phyloP scores from a whole-genome alignment of 2,888 invertebrate genomes.

The Nomada goodeniana region DNA sequence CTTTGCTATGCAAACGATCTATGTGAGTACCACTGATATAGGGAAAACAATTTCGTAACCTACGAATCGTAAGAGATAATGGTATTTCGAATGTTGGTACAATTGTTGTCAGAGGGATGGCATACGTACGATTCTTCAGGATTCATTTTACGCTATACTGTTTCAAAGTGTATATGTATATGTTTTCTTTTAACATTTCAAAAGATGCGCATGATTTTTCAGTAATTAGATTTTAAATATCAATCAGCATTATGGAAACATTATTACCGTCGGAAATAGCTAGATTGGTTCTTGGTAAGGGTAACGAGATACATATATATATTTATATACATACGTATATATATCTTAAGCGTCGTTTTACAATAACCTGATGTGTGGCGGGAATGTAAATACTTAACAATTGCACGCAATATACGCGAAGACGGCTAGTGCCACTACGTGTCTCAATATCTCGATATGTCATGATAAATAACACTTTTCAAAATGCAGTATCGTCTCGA shows the following conservation, averaged over 20 bases:
- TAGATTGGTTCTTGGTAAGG: slow-evolving; percentile 82
- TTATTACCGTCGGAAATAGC: slow-evolving; percentile 83
- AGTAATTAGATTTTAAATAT: neutral
- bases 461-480: neutral
- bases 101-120: slow-evolving; percentile 30
- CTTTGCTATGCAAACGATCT: too few species aligned
- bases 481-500: neutral
- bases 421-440: too few species aligned
- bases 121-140: slow-evolving; percentile 28
- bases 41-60: neutral
- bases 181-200: neutral
- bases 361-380: slow-evolving; percentile 63
- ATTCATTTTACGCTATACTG: slow-evolving; percentile 13
- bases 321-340: neutral
- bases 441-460: neutral
- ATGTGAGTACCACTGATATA: neutral
- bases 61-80: neutral
- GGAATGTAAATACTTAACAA: slow-evolving; percentile 40
- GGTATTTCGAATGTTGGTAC: slow-evolving; percentile 38
- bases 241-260: slow-evolving; percentile 76
- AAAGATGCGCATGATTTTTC: neutral
- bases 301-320: neutral
- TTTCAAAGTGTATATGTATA: slow-evolving; percentile 6
- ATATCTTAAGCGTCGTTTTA: slow-evolving; percentile 3
- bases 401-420: neutral